Conservation (phyloP, 2,888 invertebrate species). For the Tetheella fluctuosa region DNA sequence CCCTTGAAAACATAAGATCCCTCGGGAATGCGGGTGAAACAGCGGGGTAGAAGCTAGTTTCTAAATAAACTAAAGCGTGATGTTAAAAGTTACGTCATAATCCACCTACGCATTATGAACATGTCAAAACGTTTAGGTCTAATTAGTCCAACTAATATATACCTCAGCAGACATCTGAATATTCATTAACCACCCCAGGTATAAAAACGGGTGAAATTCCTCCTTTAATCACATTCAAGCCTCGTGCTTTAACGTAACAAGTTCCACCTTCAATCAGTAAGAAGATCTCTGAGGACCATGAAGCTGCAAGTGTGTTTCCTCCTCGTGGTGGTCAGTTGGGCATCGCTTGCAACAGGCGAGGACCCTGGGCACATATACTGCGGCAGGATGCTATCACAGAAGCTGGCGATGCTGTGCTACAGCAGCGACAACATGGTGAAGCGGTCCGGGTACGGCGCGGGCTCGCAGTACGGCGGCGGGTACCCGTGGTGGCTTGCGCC, state of each 20-base stretch:
- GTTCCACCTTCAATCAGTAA: not conserved
- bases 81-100: not conserved
- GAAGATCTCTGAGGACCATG: not conserved
- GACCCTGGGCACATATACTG: not conserved
- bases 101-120: not conserved
- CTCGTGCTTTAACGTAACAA: not conserved
- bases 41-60: too few relatives aligned
- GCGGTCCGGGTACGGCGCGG: not conserved
- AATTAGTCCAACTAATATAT: not conserved
- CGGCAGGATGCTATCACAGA: not conserved
- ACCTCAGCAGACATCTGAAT: not conserved
- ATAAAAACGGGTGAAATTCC: not conserved
- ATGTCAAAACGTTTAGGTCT: not conserved
- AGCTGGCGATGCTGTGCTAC: conserved; percentile 2
- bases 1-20: too few relatives aligned
- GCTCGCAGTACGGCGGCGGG: not conserved
- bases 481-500: conserved; percentile 1
- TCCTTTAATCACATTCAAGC: not conserved
- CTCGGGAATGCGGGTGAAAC: too few relatives aligned
- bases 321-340: not conserved
- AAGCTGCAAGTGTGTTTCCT: not conserved
- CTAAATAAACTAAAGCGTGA: too few relatives aligned
- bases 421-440: not conserved
- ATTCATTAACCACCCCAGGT: conserved; percentile 6
- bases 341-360: not conserved